Percentiles rank a stretch among this genome's conserved stretches.
These are phyloP conservation scores for Aptenodytes patagonicus DNA, from an alignment of 2,113 vertebrate genomes.

Conservation along the genomic window DNA sequence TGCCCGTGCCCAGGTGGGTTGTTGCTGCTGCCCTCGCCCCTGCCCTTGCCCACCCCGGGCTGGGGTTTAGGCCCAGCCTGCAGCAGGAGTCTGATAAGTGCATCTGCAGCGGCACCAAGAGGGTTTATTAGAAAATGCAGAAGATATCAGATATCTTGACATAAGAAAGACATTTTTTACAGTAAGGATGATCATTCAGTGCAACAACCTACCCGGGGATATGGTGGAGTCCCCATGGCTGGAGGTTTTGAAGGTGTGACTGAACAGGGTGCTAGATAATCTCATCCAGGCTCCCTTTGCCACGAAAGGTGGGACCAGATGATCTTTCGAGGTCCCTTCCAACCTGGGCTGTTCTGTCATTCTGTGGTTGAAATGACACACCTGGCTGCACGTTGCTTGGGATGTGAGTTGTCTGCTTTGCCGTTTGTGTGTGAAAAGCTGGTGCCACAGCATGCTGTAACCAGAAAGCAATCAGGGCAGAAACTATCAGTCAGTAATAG, in stretches of 20 bases:
- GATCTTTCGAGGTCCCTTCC: background rate
- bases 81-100: rapidly evolving
- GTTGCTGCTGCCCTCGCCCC: background rate
- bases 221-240: too few relatives aligned
- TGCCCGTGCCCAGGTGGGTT: constrained; percentile 62
- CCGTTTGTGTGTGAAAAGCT: background rate
- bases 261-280: background rate
- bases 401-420: background rate
- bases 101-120: background rate
- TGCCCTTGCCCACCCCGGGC: rapidly evolving
- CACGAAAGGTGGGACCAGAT: background rate
- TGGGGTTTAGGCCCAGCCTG: background rate
- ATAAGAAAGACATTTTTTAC: background rate
- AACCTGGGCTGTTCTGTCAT: background rate
- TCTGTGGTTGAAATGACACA: background rate
- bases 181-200: background rate
- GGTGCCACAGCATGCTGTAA: background rate
- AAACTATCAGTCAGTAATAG: background rate
- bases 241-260: background rate
- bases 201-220: background rate
- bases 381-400: rapidly evolving
- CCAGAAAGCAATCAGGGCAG: background rate
- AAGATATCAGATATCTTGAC: background rate
- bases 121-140: background rate
- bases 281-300: background rate